Evolutionary conservation across 1,140 invertebrate species (phyloP), one percentile per base, ranked within the genome.

Genomic region (Leguminivora glycinivorella): DNA sequence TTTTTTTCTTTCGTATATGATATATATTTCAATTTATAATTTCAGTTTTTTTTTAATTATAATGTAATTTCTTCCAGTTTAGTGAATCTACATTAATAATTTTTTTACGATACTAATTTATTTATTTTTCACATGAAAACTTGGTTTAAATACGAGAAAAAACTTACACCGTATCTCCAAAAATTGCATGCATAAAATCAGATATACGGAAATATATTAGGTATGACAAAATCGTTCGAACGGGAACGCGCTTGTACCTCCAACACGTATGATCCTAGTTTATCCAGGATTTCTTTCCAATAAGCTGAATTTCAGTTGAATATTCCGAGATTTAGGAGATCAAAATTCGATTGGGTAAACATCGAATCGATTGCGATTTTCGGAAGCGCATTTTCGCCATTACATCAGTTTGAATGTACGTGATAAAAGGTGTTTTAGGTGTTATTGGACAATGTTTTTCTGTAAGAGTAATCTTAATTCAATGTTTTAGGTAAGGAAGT

Each of bases 201-300:
- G n/a, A n/a, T n/a, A n/a, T 26, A 71, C 60, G 68, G 19, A 69
- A 69, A 29, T 69, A 47, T 58, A 56, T 34, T 34, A 72, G 24
- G 56, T 70, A 70, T n/a, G 60, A 69, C 63, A 22, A 52, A 52
- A 22, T 19, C 7, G n/a, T 7, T 38, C 31, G 31, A 9, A 0
- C 4, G 63, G 0, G 31, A 60, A 17, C 63, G 31, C 17, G 56
- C 56, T 2, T n/a, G 56, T 70, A 69, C 69, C 70, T 71, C 26
- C 69, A 72, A 76, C 72, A 77, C 73, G 70, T 75, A 70, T 75
- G 74, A 82, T 79, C 75, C 78, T 63, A 77, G 79, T 82, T 78
- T 74, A 82, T 80, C 77, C 78, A 75, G 76, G 76, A 80, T 82
- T 79, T 80, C 79, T 82, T 79, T 80, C 76, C 80, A 79, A 82